Evolutionary conservation across 2,113 vertebrate species (phyloP).

Genomic region (Garra rufa): DNA sequence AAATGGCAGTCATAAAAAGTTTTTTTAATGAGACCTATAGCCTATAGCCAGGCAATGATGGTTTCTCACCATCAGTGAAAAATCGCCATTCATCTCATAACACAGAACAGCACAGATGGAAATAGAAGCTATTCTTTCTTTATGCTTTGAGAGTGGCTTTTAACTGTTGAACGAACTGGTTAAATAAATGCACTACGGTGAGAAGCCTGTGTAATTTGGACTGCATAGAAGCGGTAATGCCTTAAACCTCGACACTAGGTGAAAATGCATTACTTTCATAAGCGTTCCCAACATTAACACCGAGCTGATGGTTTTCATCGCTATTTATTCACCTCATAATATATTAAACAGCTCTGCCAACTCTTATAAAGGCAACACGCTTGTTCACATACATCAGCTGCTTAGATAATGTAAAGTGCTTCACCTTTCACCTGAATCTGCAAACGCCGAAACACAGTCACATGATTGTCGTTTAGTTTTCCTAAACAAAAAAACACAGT

Average conservation of each 20-base stretch:
- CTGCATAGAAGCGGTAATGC: not conserved
- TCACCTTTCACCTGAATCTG: constrained; percentile 10
- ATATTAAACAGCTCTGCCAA: constrained; percentile 5
- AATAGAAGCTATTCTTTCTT: not conserved
- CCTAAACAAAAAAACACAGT: not conserved
- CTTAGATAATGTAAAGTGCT: constrained; percentile 25
- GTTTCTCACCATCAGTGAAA: constrained; percentile 1
- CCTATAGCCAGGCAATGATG: not conserved
- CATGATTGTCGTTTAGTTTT: not conserved
- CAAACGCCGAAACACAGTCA: not conserved
- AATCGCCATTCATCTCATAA: not conserved
- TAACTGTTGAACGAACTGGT: not conserved
- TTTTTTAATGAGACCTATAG: not conserved
- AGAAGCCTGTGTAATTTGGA: not conserved
- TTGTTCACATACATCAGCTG: constrained; percentile 5
- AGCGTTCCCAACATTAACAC: not conserved
- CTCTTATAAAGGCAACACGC: not conserved
- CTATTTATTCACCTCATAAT: constrained; percentile 23
- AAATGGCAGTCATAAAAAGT: not conserved
- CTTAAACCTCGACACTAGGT: not conserved
- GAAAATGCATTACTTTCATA: constrained; percentile 13
- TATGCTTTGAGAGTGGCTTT: constrained; percentile 7
- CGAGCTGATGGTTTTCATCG: not conserved
- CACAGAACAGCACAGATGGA: not conserved
- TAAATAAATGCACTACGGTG: constrained; percentile 1